Percentiles rank a stretch among this genome's conserved stretches.
These are phyloP conservation scores for Maconellicoccus hirsutus DNA, from an alignment of 1,140 invertebrate genomes.

Conservation along the genomic window DNA sequence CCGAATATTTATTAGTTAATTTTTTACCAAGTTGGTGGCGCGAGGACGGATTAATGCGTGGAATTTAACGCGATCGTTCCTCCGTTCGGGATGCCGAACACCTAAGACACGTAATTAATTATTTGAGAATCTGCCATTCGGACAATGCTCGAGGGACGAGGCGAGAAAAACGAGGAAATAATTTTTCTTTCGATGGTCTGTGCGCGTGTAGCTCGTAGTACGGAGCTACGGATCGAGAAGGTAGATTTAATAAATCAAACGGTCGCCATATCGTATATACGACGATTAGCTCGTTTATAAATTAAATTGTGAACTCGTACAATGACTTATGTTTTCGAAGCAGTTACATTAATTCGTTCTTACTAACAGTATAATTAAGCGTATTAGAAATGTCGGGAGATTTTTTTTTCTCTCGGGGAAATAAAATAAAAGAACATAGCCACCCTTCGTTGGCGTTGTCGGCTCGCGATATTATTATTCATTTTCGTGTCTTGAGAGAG, in stretches of 20 bases:
- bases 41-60: neutral
- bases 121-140: neutral
- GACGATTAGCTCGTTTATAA: neutral
- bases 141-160: neutral
- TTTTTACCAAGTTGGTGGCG: neutral
- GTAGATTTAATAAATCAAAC: no score
- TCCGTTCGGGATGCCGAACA: no score
- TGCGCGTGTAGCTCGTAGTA: neutral
- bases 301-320: neutral
- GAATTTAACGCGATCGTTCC: no score
- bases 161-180: neutral
- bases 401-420: neutral
- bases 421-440: no score
- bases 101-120: neutral
- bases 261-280: neutral
- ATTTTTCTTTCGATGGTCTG: neutral
- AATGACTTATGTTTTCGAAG: neutral
- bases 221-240: no score
- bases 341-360: neutral
- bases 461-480: no score
- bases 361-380: neutral
- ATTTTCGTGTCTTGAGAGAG: no score
- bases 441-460: no score
- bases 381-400: neutral
- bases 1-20: neutral